Evolutionary conservation across 53 echinoderm and acorn worm species (phyloP).

Genomic region (Crossaster papposus): DNA sequence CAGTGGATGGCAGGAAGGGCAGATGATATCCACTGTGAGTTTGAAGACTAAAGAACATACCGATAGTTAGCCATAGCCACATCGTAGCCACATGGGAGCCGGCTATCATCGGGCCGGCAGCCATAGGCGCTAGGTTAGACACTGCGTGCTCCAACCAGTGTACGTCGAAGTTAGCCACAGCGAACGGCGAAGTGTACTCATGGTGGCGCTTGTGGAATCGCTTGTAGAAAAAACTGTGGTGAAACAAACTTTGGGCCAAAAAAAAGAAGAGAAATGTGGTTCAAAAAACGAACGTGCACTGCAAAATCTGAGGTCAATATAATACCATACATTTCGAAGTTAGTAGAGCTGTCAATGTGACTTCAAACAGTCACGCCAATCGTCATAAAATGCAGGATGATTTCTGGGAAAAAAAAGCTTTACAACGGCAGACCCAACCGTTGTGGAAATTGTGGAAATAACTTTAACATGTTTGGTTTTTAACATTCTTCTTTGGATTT

Average conservation of each 20-base stretch:
- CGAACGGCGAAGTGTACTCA: slow-evolving; percentile 89
- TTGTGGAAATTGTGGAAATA: too few species aligned
- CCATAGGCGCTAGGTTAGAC: slow-evolving; percentile 69
- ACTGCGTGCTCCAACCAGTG: slow-evolving; percentile 80
- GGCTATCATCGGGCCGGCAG: slow-evolving; percentile 70
- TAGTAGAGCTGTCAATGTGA: too few species aligned
- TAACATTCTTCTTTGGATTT: too few species aligned
- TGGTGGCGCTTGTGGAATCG: slow-evolving; percentile 88
- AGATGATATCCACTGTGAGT: slow-evolving; percentile 93
- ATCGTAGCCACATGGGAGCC: slow-evolving; percentile 77
- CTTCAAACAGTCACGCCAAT: too few species aligned
- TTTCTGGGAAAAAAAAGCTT: too few species aligned
- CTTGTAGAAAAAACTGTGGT: slow-evolving; percentile 76
- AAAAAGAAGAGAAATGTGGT: not conserved
- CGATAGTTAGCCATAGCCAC: slow-evolving; percentile 77
- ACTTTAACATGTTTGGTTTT: too few species aligned
- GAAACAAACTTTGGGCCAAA: slow-evolving; percentile 43
- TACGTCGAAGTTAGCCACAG: slow-evolving; percentile 75
- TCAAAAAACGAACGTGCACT: not conserved
- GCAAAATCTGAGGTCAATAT: not conserved
- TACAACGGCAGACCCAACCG: too few species aligned
- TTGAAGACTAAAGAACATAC: slow-evolving; percentile 71
- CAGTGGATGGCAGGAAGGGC: slow-evolving; percentile 86
- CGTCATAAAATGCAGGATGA: too few species aligned
- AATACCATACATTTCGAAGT: too few species aligned